Conservation (phyloP, 2,113 vertebrate species). For the Australoheros scitulus region DNA sequence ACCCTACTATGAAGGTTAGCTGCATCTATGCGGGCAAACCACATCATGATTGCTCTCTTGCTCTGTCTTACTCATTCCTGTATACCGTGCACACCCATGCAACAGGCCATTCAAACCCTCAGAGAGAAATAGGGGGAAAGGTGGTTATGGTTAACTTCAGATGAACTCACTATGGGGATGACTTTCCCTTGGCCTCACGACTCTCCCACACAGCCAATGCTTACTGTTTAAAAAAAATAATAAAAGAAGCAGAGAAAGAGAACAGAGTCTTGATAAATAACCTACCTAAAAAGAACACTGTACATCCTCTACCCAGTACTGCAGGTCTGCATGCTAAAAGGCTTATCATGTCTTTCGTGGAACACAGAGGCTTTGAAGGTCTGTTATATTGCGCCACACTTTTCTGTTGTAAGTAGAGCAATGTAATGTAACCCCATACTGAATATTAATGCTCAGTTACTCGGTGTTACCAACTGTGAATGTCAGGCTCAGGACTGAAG, state of each 20-base stretch:
- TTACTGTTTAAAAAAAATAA: slow-evolving; percentile 4
- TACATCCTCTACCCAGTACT: not conserved
- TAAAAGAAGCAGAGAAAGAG: too few relatives aligned
- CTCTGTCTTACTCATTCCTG: slow-evolving; percentile 12
- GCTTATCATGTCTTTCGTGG: slow-evolving; percentile 24
- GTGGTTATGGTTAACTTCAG: slow-evolving; percentile 67
- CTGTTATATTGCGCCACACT: slow-evolving; percentile 49
- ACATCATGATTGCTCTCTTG: not conserved
- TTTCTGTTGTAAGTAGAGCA: slow-evolving; percentile 54
- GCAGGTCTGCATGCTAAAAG: slow-evolving; percentile 43
- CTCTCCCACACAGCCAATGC: slow-evolving; percentile 41
- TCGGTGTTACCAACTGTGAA: slow-evolving; percentile 48
- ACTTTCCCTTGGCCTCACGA: slow-evolving; percentile 39
- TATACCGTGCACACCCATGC: slow-evolving; percentile 24
- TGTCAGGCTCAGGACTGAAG: slow-evolving; percentile 46
- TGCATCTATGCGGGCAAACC: slow-evolving; percentile 11
- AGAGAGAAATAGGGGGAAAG: slow-evolving; percentile 7
- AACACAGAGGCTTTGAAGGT: slow-evolving; percentile 42
- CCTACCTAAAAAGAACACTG: slow-evolving; percentile 14
- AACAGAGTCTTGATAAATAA: slow-evolving; percentile 43
- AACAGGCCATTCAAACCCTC: slow-evolving; percentile 32
- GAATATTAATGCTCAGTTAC: slow-evolving; percentile 72
- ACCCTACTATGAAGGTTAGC: slow-evolving; percentile 12
- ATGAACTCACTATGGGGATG: slow-evolving; percentile 62
- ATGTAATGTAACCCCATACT: slow-evolving; percentile 55